These are phyloP conservation scores for Pangasius djambal DNA, from an alignment of 2,797 vertebrate genomes.

Conservation along the genomic window DNA sequence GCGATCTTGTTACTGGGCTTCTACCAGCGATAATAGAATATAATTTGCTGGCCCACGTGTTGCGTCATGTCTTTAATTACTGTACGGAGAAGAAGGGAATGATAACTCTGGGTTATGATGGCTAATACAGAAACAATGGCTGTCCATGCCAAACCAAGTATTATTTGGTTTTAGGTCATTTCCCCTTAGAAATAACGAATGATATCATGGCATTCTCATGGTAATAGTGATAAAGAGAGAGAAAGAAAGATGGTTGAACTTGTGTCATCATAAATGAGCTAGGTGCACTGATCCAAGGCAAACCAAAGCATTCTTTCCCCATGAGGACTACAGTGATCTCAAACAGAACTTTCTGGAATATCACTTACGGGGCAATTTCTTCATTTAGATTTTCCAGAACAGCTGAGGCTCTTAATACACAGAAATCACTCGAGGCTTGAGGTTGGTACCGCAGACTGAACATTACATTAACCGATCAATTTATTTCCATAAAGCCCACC, in stretches of 20 bases:
- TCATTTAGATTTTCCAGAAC: slow-evolving; percentile 45
- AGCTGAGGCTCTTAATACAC: slow-evolving; percentile 43
- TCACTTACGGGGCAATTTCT: slow-evolving; percentile 50
- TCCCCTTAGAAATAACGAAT: slow-evolving; percentile 30
- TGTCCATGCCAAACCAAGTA: slow-evolving; percentile 30
- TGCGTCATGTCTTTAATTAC: slow-evolving; percentile 51
- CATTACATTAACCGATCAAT: slow-evolving; percentile 47
- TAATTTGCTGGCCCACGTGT: slow-evolving; percentile 44
- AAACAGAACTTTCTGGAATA: slow-evolving; percentile 48
- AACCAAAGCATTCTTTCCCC: slow-evolving; percentile 60
- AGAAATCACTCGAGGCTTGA: background rate
- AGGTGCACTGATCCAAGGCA: slow-evolving; percentile 42
- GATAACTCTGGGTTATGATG: slow-evolving; percentile 35
- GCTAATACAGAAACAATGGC: slow-evolving; percentile 4
- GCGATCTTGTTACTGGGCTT: slow-evolving; percentile 49
- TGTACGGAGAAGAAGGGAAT: slow-evolving; percentile 22
- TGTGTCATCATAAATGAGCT: slow-evolving; percentile 50
- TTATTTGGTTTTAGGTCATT: slow-evolving; percentile 38
- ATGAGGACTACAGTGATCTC: slow-evolving; percentile 47
- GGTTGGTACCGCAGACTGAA: slow-evolving; percentile 47
- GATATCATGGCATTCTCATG: background rate
- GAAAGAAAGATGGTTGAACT: slow-evolving; percentile 5
- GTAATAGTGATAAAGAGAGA: background rate
- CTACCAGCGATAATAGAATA: slow-evolving; percentile 46
- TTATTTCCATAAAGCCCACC: slow-evolving; percentile 51